These are phyloP conservation scores for Palythoa heliodiscus DNA, from an alignment of 92 coral and sea anemone genomes.

Conservation along the genomic window DNA sequence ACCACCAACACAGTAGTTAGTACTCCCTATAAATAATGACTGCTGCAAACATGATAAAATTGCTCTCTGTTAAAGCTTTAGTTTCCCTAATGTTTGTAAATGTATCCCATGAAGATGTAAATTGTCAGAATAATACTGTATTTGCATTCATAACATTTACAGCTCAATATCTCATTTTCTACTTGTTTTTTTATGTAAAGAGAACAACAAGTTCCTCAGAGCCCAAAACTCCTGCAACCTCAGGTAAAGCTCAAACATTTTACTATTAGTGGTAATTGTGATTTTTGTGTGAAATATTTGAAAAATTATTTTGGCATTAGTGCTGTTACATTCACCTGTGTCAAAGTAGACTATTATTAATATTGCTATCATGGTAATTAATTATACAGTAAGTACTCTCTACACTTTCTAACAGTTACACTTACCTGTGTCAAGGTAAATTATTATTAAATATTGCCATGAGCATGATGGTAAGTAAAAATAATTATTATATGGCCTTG, in stretches of 20 bases:
- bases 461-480: too few relatives aligned
- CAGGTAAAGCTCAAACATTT: neutral
- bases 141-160: neutral
- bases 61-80: too few relatives aligned
- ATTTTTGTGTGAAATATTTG: neutral
- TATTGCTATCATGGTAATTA: too few relatives aligned
- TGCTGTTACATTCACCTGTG: neutral
- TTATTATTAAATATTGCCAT: too few relatives aligned
- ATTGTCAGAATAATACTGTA: too few relatives aligned
- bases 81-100: too few relatives aligned
- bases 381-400: too few relatives aligned
- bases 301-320: neutral
- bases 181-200: neutral
- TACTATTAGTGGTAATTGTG: too few relatives aligned
- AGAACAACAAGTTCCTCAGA: slow-evolving; percentile 39
- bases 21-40: neutral
- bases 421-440: neutral
- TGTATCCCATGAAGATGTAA: too few relatives aligned
- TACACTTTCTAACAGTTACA: too few relatives aligned
- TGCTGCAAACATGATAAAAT: neutral
- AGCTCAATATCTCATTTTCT: neutral
- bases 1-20: neutral
- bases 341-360: neutral
- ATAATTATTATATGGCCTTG: too few relatives aligned
- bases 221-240: neutral